Evolutionary conservation across 2,888 invertebrate species (phyloP).

Genomic region (Spilosoma lubricipeda): DNA sequence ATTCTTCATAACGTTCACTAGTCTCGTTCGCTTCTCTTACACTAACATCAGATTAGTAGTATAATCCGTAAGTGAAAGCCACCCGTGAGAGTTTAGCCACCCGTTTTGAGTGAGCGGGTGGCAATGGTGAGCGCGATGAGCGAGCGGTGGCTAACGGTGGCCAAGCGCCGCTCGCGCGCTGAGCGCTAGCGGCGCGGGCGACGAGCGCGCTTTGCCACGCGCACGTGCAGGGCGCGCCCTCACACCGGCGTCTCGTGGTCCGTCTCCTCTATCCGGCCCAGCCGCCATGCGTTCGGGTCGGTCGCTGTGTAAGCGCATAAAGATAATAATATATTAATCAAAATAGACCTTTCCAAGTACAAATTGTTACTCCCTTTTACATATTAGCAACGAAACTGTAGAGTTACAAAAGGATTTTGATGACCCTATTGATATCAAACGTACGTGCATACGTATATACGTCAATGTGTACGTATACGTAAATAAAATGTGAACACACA

Average conservation of each 20-base stretch:
- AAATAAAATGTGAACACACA: no score
- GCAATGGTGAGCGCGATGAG: not conserved
- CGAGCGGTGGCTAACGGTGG: not conserved
- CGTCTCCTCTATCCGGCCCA: conserved; percentile 92
- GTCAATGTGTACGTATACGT: no score
- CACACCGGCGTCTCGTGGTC: conserved; percentile 94
- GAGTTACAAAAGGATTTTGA: not conserved
- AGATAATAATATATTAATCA: not conserved
- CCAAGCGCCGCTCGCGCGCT: not conserved
- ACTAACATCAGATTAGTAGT: conserved; percentile 42
- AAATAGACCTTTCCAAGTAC: not conserved
- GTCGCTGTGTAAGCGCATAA: conserved; percentile 79
- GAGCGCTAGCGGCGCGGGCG: conserved; percentile 35
- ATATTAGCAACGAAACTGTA: conserved; percentile 6
- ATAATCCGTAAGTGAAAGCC: conserved; percentile 45
- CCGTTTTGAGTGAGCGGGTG: not conserved
- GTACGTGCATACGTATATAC: not conserved
- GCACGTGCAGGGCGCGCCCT: conserved; percentile 79
- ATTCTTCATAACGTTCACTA: conserved; percentile 27
- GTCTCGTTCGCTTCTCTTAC: conserved; percentile 20
- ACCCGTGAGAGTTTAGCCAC: not conserved
- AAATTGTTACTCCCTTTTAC: not conserved
- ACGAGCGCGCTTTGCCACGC: conserved; percentile 67
- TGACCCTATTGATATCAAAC: not conserved
- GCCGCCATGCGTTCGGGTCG: conserved; percentile 93